Conservation (phyloP, 2,888 invertebrate genomes). For the Rotaria magnacalcarata region DNA sequence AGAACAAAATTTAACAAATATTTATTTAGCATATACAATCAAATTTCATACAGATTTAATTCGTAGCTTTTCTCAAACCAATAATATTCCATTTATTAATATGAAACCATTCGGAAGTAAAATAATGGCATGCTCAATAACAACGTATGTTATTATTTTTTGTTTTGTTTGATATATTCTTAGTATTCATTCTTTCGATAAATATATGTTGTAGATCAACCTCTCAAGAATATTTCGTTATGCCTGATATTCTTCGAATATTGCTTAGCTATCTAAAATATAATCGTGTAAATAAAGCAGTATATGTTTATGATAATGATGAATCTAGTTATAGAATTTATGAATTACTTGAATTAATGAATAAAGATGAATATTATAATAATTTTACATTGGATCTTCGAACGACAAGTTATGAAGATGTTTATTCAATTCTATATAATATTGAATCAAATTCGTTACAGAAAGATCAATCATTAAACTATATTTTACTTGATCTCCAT, state of each 20-base stretch:
- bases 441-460: background rate
- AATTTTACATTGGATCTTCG: background rate
- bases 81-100: background rate
- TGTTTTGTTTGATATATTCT: too few species aligned
- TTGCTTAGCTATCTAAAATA: background rate
- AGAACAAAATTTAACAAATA: background rate
- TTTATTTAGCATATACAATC: background rate
- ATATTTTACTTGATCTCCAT: conserved; percentile 28
- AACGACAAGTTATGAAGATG: background rate
- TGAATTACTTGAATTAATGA: background rate
- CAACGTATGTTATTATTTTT: background rate
- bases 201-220: background rate
- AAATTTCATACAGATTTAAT: background rate
- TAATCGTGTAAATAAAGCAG: background rate
- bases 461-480: background rate
- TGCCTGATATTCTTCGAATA: background rate
- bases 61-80: background rate
- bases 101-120: background rate
- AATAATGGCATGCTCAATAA: background rate
- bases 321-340: background rate
- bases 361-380: conserved; percentile 7
- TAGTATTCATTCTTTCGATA: background rate
- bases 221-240: background rate
- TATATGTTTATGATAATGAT: conserved; percentile 5
- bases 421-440: background rate